Conservation (phyloP, 1,140 invertebrate genomes). For the Drosophila repleta region DNA sequence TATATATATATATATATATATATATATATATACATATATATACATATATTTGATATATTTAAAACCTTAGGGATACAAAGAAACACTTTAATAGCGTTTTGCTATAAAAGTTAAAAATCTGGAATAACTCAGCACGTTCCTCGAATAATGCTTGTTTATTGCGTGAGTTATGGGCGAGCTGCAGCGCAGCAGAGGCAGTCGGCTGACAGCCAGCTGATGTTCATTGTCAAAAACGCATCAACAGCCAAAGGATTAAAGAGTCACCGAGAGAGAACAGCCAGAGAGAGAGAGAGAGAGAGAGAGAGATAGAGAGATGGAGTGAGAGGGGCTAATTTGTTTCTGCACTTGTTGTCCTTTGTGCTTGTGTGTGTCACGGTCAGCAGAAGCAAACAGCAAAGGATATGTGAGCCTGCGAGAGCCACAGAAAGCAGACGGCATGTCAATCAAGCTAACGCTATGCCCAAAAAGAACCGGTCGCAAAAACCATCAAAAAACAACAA, state of each 20-base stretch:
- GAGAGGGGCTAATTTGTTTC: constrained; percentile 65
- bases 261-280: no score
- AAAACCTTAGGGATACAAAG: no score
- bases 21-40: neutral
- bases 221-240: constrained; percentile 79
- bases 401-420: constrained; percentile 27
- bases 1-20: no score
- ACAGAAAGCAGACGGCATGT: constrained; percentile 69
- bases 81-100: no score
- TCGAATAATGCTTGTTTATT: neutral
- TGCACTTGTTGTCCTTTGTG: constrained; percentile 55
- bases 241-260: constrained; percentile 13
- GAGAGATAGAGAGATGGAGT: neutral
- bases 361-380: constrained; percentile 66
- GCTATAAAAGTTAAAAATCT: no score
- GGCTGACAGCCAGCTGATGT: constrained; percentile 63
- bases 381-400: constrained; percentile 55
- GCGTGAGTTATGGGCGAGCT: constrained; percentile 38
- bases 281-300: neutral
- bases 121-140: neutral
- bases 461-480: constrained; percentile 34
- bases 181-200: constrained; percentile 30
- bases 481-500: constrained; percentile 29
- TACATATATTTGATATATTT: neutral
- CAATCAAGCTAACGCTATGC: constrained; percentile 73